Percentiles rank a stretch among this genome's conserved stretches.
Conservation (phyloP, 2,888 invertebrate species). For the Phyllotreta striolata region DNA sequence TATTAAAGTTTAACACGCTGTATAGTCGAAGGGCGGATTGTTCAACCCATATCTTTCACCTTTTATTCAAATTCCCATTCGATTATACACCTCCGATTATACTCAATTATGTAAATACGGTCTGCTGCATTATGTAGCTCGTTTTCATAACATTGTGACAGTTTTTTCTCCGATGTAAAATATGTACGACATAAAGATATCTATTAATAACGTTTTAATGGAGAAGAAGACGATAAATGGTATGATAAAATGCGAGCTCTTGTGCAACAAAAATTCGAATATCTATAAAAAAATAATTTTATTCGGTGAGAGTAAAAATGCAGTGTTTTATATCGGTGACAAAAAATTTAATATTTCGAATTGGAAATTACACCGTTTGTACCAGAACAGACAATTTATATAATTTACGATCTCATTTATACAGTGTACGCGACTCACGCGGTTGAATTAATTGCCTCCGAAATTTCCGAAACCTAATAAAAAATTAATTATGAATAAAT, state of each 20-base stretch:
- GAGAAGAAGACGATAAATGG: no score
- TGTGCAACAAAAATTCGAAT: no score
- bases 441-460: conserved; percentile 1
- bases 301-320: no score
- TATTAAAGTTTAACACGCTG: conserved; percentile 24
- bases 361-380: no score
- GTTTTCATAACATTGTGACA: conserved; percentile 12
- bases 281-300: no score
- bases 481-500: conserved; percentile 31
- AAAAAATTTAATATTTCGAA: no score
- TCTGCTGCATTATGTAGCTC: conserved; percentile 5
- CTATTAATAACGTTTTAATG: no score
- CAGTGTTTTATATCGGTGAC: no score
- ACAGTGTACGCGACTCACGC: no score
- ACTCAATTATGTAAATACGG: conserved; percentile 21
- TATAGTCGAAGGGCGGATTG: conserved; percentile 22
- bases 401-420: no score
- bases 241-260: no score
- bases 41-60: conserved; percentile 34
- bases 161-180: background rate
- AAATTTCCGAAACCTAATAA: conserved; percentile 11
- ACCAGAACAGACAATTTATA: no score
- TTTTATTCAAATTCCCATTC: conserved; percentile 24
- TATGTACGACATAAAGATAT: background rate
- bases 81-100: conserved; percentile 24